Percentiles rank a stretch among this genome's conserved stretches.
Conservation (phyloP, 2,113 vertebrate species). For the Platysternon megacephalum region DNA sequence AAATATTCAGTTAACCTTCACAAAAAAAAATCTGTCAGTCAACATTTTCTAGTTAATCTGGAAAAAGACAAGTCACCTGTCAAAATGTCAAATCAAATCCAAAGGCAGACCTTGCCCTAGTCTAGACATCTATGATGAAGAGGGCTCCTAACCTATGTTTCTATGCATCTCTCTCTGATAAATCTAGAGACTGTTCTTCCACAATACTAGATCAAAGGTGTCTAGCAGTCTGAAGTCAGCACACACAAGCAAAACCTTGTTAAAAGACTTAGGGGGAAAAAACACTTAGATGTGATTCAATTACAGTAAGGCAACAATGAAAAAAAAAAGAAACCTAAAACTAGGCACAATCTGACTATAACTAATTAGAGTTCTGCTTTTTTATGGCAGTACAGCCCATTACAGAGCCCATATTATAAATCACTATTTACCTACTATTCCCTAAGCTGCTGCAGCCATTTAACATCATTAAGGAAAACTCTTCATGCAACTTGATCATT, state of each 20-base stretch:
- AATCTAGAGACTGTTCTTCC: slow-evolving; percentile 2
- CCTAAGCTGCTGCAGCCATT: slow-evolving; percentile 28
- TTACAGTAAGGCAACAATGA: slow-evolving; percentile 35
- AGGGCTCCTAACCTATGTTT: background rate
- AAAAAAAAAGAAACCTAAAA: slow-evolving; percentile 38
- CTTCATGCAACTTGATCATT: slow-evolving; percentile 16
- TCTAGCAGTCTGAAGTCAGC: background rate
- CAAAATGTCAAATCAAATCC: background rate
- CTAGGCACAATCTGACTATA: background rate
- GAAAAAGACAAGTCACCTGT: background rate
- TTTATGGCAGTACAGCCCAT: slow-evolving; percentile 27
- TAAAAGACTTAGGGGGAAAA: slow-evolving; percentile 33
- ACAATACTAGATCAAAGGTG: background rate
- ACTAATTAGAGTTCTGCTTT: slow-evolving; percentile 40
- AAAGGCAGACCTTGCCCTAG: background rate
- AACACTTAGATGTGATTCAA: slow-evolving; percentile 39
- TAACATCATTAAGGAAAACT: background rate
- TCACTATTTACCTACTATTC: slow-evolving; percentile 34
- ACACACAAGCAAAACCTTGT: slow-evolving; percentile 14
- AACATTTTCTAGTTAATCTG: background rate
- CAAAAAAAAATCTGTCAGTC: background rate
- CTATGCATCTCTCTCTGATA: slow-evolving; percentile 5
- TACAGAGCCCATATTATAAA: slow-evolving; percentile 33
- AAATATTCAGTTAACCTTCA: background rate
- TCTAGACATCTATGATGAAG: background rate